Conservation (phyloP, 2,888 invertebrate species). For the Argyresthia goedartella region DNA sequence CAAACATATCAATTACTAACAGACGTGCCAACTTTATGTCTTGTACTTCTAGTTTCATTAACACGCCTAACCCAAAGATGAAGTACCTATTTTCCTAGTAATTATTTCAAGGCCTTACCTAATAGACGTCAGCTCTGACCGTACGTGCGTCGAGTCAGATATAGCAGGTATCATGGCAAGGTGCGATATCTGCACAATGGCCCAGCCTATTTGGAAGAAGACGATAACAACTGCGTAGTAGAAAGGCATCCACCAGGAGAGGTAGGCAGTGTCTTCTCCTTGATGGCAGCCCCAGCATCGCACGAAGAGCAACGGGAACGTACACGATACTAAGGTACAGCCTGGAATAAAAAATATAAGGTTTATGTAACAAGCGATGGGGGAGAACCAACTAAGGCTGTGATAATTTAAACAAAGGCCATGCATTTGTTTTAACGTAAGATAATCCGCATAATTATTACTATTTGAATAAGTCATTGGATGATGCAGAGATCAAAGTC, state of each 20-base stretch:
- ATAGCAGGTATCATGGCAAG: conserved; percentile 90
- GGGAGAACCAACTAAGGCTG: not conserved
- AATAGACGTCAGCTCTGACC: conserved; percentile 85
- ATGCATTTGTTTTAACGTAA: not conserved
- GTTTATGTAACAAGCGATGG: not conserved
- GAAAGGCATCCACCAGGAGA: conserved; percentile 64
- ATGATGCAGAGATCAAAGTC: too few species aligned
- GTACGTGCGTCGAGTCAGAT: conserved; percentile 75
- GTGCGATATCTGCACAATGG: conserved; percentile 93
- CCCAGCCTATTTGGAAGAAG: conserved; percentile 95
- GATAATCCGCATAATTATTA: too few species aligned
- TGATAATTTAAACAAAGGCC: not conserved
- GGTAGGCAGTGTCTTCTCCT: conserved; percentile 29
- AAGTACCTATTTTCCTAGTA: too few species aligned
- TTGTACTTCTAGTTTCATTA: too few species aligned
- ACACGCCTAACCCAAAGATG: too few species aligned
- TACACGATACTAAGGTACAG: conserved; percentile 74
- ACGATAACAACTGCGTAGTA: conserved; percentile 73
- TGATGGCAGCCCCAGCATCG: conserved; percentile 73
- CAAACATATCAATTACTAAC: too few species aligned
- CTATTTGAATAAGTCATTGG: too few species aligned
- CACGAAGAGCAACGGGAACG: conserved; percentile 85
- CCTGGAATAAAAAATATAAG: conserved; percentile 49
- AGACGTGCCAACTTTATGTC: too few species aligned
- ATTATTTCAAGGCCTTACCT: conserved; percentile 61